Evolutionary conservation across 64 coral and sea anemone genomes (phyloP), one percentile per base, ranked within the genome.

Genomic region (Catalaphyllia jardinei): DNA sequence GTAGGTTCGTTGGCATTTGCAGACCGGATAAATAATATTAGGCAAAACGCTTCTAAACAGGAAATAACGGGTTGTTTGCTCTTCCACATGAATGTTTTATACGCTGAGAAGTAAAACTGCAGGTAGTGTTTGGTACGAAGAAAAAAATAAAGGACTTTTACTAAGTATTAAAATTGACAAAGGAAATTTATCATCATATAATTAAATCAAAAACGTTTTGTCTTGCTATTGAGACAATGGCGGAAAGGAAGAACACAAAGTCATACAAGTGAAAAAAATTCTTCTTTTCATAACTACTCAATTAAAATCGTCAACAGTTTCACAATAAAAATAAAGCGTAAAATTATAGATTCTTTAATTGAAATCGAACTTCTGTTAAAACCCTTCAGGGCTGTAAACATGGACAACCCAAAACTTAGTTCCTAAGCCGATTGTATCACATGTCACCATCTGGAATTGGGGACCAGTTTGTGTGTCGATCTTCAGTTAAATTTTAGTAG

Each of bases 51-150:
- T 57, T 79, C 19, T 30, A 60, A 52, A 79, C 1, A 60, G 52
- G 8, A 29, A 79, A 57, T 77, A 18, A 30, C 78, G 78, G 78
- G 55, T 80, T 60, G 27, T 61, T 80, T 80, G 51, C 30, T 3
- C 5, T 31, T 80, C 10, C 19, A 54, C 52, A 62, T 80, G 17
- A 80, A 80, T 61, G 5, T 31, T 80, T 80, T 17, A 61, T 80
- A 11, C 22, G 65, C 10, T 27, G 4, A 69, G 22, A 11, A 3
- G 5, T 24, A n/a, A 69, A 69, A 24, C 24, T 11, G 22, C 65
- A 2, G 65, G 65, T 69, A 69, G 65, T 69, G 27, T n/a, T 69
- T 24, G 22, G 22, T 27, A 22, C 9, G 9, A 4, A 27, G 65
- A 69, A 4, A 69, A 69, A 11, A 29, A 69, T 57, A 57, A 57